phyloP scores from a whole-genome alignment of 1,140 invertebrate species.

The Oedothorax gibbosus region DNA sequence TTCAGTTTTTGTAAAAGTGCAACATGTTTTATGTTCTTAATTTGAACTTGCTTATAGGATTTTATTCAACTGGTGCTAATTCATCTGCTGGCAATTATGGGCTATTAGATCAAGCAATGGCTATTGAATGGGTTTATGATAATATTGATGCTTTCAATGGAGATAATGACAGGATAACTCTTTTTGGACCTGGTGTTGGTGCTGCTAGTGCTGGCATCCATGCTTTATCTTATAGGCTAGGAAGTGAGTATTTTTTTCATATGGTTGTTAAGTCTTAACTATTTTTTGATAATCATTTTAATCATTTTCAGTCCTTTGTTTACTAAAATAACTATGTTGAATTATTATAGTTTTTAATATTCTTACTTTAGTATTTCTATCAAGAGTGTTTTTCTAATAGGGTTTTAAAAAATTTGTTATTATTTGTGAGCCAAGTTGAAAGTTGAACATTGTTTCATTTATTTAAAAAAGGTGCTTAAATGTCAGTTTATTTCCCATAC shows the following conservation, averaged over 20 bases:
- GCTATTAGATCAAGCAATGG: conserved; percentile 91
- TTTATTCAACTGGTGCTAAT: conserved; percentile 91
- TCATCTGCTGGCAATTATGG: conserved; percentile 98
- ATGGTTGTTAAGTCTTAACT: neutral
- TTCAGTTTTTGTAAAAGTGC: neutral
- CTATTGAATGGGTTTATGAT: conserved; percentile 90
- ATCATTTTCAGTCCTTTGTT: neutral
- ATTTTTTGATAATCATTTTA: neutral
- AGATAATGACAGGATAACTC: conserved; percentile 85
- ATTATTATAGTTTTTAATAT: no score
- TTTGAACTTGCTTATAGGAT: conserved; percentile 74
- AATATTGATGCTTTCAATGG: conserved; percentile 93
- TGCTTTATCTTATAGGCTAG: conserved; percentile 70
- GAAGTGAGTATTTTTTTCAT: conserved; percentile 46
- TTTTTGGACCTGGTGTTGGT: conserved; percentile 94
- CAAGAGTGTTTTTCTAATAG: no score
- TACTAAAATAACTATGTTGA: no score
- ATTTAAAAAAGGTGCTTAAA: neutral
- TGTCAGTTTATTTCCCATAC: no score
- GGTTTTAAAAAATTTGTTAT: neutral
- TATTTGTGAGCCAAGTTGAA: neutral
- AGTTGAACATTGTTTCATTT: neutral
- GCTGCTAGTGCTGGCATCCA: conserved; percentile 89
- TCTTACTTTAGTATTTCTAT: no score
- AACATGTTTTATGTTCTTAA: neutral